Base-by-base conservation (phyloP, 2,797 vertebrate genomes). In the Manis crassicaudata region DNA sequence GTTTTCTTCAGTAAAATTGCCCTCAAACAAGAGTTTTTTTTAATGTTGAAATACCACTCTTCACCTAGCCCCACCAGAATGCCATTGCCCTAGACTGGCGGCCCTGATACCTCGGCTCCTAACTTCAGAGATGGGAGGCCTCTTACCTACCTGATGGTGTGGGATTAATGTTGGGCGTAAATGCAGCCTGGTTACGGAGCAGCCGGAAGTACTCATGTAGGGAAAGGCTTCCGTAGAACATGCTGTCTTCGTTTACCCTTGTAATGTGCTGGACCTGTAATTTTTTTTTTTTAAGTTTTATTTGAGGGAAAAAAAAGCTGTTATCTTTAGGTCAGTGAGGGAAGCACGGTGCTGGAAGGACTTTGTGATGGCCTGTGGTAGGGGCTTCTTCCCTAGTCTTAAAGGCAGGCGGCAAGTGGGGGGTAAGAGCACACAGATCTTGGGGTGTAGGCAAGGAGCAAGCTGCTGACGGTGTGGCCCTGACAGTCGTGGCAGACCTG, bases 1-100 rank as follows among this genome's bases (percentile, higher is more conserved):
- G 68, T 91, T 46, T 46, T 84, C 89, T 95, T 37, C 60, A 76
- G 60, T 63, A 70, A 90, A 60, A 46, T 8, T 91, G 83, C 95
- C 93, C 77, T 92, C 23, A 1, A 92, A 85, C 92, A 62, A 92
- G 65, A 60, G 58, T 86, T 82, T 72, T 27, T 70, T 27, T 65
- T 63, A 58, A 58, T 80, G 68, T 63, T 72, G 37, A 72, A 70
- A 92, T 94, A n/a, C 72, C 50, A n/a, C 58, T 80, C 56, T 76
- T 67, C 11, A 8, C 60, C 25, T 18, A 58, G 25, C 21, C 27
- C 73, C 63, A 40, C n/a, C 37, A 43, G 54, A 86, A 56, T 37
- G 70, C n/a, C 58, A 6, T 72, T 21, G 27, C 27, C 32, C 54
- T 70, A 43, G 58, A 23, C 56, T 50, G 32, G 43, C 58, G 46